phyloP scores from a whole-genome alignment of 2,113 vertebrate genomes.

The Himantopus leucocephalus region DNA sequence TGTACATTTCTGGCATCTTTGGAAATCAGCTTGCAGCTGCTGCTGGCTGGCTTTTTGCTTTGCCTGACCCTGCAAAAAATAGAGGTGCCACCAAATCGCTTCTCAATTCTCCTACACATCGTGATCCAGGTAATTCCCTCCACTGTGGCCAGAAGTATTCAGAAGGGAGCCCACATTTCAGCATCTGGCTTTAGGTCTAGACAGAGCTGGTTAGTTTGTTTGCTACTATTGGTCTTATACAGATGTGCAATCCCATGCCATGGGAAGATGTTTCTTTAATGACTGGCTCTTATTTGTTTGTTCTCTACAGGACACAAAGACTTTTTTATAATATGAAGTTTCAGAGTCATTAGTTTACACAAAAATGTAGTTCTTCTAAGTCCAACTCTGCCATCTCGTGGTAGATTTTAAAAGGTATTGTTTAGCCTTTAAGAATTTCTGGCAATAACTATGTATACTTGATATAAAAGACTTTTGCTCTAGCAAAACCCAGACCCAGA shows the following conservation, averaged over 20 bases:
- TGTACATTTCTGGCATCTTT: neutral
- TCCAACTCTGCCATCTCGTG: constrained; percentile 59
- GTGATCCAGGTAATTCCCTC: neutral
- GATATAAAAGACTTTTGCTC: neutral
- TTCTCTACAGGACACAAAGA: neutral
- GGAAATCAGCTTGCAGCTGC: neutral
- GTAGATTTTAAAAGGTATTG: neutral
- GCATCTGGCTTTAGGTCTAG: neutral
- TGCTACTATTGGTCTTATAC: neutral
- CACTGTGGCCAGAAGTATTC: neutral
- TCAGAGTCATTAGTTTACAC: neutral
- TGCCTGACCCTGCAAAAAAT: neutral
- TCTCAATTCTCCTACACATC: neutral
- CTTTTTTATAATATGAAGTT: neutral
- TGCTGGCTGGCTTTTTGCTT: neutral
- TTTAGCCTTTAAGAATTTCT: neutral
- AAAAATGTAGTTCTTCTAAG: neutral
- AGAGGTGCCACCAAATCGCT: neutral
- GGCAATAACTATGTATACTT: rapidly evolving
- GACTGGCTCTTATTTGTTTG: neutral
- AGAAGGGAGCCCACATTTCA: neutral
- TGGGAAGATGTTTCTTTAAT: neutral
- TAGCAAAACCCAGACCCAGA: neutral
- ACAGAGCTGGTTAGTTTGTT: neutral
- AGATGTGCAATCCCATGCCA: neutral